phyloP scores from a whole-genome alignment of 2,113 vertebrate genomes.

The Calidris pygmaea region DNA sequence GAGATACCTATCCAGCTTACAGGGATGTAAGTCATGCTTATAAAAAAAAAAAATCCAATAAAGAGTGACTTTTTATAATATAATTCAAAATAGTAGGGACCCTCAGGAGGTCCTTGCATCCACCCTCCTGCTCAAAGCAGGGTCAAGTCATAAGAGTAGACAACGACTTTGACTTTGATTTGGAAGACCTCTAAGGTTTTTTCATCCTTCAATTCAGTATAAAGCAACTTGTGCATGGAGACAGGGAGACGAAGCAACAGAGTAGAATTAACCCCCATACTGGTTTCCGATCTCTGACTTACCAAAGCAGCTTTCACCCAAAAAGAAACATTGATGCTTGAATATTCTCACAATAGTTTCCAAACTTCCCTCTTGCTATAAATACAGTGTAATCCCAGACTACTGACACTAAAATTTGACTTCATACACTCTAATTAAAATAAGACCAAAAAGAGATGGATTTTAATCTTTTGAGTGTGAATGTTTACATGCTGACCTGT shows the following conservation, averaged over 20 bases:
- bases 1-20: neutral
- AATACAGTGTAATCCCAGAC: neutral
- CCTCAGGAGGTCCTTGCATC: neutral
- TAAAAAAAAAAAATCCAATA: neutral
- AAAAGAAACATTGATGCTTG: neutral
- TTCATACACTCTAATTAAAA: neutral
- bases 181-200: neutral
- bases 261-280: neutral
- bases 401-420: neutral
- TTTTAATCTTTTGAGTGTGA: neutral
- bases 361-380: neutral
- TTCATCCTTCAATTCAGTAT: neutral
- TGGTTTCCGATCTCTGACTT: neutral
- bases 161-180: neutral
- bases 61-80: neutral
- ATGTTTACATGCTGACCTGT: slow-evolving; percentile 81
- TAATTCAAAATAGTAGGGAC: neutral
- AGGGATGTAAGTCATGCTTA: neutral
- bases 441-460: neutral
- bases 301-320: neutral
- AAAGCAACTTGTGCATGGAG: neutral
- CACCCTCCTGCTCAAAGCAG: neutral
- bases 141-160: neutral
- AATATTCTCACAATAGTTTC: neutral
- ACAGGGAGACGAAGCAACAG: neutral